Evolutionary conservation across 2,888 invertebrate genomes (phyloP), one percentile per base, ranked within the genome.

Genomic region (Taphrorychus bicolor): DNA sequence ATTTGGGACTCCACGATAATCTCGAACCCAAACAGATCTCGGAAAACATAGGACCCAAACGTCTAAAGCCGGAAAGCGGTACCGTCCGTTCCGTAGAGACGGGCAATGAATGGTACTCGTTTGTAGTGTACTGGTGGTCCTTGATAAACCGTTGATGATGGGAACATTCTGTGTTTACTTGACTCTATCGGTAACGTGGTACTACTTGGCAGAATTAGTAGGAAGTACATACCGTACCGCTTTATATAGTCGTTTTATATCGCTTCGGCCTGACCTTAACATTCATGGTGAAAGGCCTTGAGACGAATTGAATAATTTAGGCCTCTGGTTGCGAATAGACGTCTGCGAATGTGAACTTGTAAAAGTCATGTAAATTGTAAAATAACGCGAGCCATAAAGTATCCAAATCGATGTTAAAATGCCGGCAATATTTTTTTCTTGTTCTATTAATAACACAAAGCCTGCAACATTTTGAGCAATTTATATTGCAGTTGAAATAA

Each of bases 1-100:
- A 53, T 61, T 61, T 45, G 60, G 60, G 53, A 53, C 60, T 18
- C 59, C 51, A 2, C 17, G 42, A 53, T 61, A 61, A 60, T 61
- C 60, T 52, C 45, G 22, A 53, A 61, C 41, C 53, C 60, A 61
- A 61, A 61, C 60, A 61, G 17, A 53, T 61, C 60, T 42, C 7
- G 24, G 60, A 61, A 45, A 24, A 23, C 9, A 40, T 42, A 52
- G 45, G 42, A 42, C 53, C 53, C 45, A 61, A 42, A 61, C 22
- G 52, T 41, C n/a, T n/a, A n/a, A 21, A 11, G 21, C 40, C 41
- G 40, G 14, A 17, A 45, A 52, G 53, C n/a, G n/a, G n/a, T n/a
- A n/a, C n/a, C n/a, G n/a, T n/a, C n/a, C n/a, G n/a, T n/a, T n/a
- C n/a, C n/a, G 53, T 61, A 45, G 23, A 22, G 53, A 5, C 52